Evolutionary conservation across 2,113 vertebrate species (phyloP), one percentile per base, ranked within the genome.

Genomic region (Carassius carassius): DNA sequence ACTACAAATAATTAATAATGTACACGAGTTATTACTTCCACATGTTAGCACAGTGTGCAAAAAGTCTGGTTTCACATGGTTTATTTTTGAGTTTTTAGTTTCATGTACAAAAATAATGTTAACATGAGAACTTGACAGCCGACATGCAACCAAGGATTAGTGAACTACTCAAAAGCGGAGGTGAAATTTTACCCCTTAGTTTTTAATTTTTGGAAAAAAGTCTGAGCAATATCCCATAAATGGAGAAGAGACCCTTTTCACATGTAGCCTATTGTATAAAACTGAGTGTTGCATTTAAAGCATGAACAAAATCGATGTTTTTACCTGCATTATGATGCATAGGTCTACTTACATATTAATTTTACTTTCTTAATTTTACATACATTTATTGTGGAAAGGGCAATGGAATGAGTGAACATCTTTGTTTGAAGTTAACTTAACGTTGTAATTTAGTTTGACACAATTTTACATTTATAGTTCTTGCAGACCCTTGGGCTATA

Each of bases 81-180:
- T 65, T 65, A 19, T 65, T 80, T 63, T 67, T 21, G 13, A 44
- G 60, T 81, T 63, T 67, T 21, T 3, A 44, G 60, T 81, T 63
- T 49, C 62, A 67, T 67, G 62, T 67, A 32, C 12, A 80, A 80
- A 80, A 78, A 78, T 12, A 21, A 51, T 51, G 78, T 69, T 81
- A 81, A 81, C 44, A 51, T 47, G 37, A 29, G 78, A 49, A 44
- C 2, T 32, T 1, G 1, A 62, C 37, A 44, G 37, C n/a, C 0
- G 7, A 47, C 19, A 23, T 5, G 17, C 16, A 35, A 58, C 14
- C 9, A 58, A 14, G 17, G 41, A 62, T 54, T 76, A 54, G 47
- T 29, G 74, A 21, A 32, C 7, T 32, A 14, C n/a, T n/a, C n/a
- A 3, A 49, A 74, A 67, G 63, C 29, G 3, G 41, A 44, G 41